Percentiles rank a stretch among this genome's conserved stretches.
Evolutionary conservation across 2,113 vertebrate genomes (phyloP).

Genomic region (Cyanoliseus patagonus): DNA sequence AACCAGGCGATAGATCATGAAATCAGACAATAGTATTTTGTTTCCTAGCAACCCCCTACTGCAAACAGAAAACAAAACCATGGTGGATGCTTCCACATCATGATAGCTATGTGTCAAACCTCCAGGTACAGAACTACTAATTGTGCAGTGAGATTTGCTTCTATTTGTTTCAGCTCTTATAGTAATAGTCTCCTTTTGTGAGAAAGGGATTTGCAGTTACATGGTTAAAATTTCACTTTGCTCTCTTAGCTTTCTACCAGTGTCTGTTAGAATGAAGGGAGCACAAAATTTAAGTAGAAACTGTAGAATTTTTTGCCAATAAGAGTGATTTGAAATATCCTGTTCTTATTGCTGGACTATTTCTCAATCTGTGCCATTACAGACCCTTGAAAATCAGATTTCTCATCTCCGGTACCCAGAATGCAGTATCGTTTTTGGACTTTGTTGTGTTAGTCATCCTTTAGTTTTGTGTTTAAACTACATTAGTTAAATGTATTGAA

Average conservation of each 20-base stretch:
- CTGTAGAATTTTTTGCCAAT: not conserved
- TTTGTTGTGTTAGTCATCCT: not conserved
- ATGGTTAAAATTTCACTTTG: not conserved
- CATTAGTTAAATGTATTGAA: not conserved
- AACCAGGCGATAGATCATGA: constrained; percentile 74
- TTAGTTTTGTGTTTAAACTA: not conserved
- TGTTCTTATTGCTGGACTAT: not conserved
- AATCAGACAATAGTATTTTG: constrained; percentile 81
- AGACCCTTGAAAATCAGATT: not conserved
- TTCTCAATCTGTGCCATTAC: not conserved
- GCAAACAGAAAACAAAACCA: constrained; percentile 75
- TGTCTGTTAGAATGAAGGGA: not conserved
- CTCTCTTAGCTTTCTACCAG: not conserved
- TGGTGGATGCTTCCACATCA: constrained; percentile 67
- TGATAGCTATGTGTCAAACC: constrained; percentile 4
- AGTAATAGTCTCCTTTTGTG: not conserved
- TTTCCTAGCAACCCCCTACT: constrained; percentile 78
- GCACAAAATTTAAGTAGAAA: not conserved
- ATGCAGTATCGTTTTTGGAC: not conserved
- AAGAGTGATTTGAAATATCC: not conserved
- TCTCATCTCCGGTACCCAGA: not conserved
- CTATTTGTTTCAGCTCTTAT: not conserved
- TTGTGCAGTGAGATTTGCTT: not conserved
- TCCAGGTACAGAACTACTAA: not conserved
- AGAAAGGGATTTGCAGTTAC: not conserved